These are phyloP conservation scores for Proterorhinus semilunaris DNA, from an alignment of 2,113 vertebrate species.

Conservation along the genomic window DNA sequence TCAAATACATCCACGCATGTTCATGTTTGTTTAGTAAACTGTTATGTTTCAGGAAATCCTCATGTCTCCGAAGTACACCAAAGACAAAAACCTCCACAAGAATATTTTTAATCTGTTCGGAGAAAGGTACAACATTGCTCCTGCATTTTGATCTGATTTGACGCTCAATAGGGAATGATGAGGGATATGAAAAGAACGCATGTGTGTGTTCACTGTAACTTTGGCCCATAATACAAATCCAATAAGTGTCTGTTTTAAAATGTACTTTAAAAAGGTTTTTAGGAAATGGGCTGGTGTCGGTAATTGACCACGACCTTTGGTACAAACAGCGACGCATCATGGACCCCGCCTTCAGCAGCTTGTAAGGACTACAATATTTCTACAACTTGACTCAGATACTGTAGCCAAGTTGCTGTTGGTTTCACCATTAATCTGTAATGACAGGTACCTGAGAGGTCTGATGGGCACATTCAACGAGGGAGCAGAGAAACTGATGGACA, in stretches of 20 bases:
- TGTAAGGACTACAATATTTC: constrained; percentile 56
- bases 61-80: constrained; percentile 77
- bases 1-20: neutral
- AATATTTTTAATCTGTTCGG: constrained; percentile 69
- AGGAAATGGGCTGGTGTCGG: constrained; percentile 83
- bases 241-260: no score
- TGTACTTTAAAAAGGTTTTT: constrained; percentile 75
- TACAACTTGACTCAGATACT: no score
- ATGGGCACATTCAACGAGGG: constrained; percentile 70
- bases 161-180: no score
- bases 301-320: constrained; percentile 82
- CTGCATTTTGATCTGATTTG: no score
- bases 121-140: constrained; percentile 53
- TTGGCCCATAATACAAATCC: no score
- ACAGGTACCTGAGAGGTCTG: constrained; percentile 70
- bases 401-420: no score
- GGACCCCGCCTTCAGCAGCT: constrained; percentile 87
- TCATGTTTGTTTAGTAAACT: neutral
- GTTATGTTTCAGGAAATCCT: constrained; percentile 65
- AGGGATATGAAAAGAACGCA: no score
- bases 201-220: no score
- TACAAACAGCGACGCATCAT: constrained; percentile 86
- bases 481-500: constrained; percentile 67
- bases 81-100: constrained; percentile 57
- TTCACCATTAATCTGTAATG: neutral